phyloP scores from a whole-genome alignment of 35 echinoderm and acorn worm genomes.

The Patiria miniata region DNA sequence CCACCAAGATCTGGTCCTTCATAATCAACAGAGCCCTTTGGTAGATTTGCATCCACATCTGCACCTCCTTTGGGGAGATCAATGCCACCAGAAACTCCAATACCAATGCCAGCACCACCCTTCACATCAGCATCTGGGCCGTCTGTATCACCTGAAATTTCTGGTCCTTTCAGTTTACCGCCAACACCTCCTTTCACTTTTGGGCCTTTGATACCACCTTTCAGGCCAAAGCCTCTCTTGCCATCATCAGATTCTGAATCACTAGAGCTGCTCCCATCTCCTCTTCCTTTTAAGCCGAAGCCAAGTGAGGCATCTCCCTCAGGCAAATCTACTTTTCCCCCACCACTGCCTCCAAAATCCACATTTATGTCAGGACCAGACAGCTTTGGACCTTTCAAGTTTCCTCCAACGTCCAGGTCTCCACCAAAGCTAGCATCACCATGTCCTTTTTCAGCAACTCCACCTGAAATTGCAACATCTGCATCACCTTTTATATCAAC shows the following conservation, averaged over 20 bases:
- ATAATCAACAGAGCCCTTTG: slow-evolving; percentile 42
- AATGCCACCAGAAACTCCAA: slow-evolving; percentile 26
- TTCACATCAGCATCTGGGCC: slow-evolving; percentile 33
- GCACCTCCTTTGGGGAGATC: slow-evolving; percentile 49
- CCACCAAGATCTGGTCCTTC: slow-evolving; percentile 48
- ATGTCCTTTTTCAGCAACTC: slow-evolving; percentile 36
- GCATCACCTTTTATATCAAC: slow-evolving; percentile 13
- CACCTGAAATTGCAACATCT: neutral
- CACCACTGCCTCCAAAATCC: slow-evolving; percentile 13
- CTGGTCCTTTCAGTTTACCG: slow-evolving; percentile 39
- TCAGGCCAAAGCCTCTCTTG: slow-evolving; percentile 12
- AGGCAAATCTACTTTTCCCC: slow-evolving; percentile 27
- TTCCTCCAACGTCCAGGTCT: neutral
- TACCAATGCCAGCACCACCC: slow-evolving; percentile 37
- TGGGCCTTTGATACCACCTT: slow-evolving; percentile 24
- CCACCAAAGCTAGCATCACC: slow-evolving; percentile 21
- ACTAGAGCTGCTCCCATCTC: slow-evolving; percentile 15
- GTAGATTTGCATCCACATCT: slow-evolving; percentile 39
- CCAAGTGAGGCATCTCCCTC: slow-evolving; percentile 14
- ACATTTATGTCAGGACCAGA: slow-evolving; percentile 7
- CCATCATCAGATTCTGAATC: slow-evolving; percentile 44
- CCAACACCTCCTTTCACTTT: slow-evolving; percentile 61
- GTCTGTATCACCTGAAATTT: slow-evolving; percentile 35
- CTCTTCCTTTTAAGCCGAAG: slow-evolving; percentile 19
- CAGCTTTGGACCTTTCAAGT: neutral